Evolutionary conservation across 2,888 invertebrate genomes (phyloP).

Genomic region (Chymomyza caudatula): DNA sequence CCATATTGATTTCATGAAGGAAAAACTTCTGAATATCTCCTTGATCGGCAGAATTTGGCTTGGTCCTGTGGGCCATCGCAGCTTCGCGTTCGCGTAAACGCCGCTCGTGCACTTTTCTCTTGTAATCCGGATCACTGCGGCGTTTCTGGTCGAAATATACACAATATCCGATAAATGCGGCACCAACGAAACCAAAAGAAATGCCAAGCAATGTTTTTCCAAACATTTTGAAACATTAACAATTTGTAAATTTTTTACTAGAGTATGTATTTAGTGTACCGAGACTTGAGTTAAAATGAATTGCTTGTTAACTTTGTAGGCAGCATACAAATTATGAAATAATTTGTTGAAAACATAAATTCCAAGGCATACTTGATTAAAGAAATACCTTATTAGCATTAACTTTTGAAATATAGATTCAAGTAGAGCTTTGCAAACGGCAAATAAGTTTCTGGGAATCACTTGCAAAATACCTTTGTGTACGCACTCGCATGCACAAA

Average conservation of each 20-base stretch:
- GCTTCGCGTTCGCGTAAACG: constrained; percentile 26
- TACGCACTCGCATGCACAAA: no score
- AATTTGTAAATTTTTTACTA: not conserved
- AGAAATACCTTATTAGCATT: no score
- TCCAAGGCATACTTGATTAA: not conserved
- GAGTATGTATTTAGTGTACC: not conserved
- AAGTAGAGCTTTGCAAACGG: no score
- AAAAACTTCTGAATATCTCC: not conserved
- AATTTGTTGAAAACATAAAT: not conserved
- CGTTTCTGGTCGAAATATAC: constrained; percentile 97
- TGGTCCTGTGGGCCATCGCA: not conserved
- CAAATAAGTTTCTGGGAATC: no score
- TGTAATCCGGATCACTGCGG: constrained; percentile 94
- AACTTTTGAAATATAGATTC: no score
- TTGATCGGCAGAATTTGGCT: constrained; percentile 78
- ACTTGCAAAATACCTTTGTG: no score
- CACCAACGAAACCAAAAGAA: constrained; percentile 91
- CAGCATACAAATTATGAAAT: no score
- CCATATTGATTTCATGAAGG: constrained; percentile 12
- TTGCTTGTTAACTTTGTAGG: not conserved
- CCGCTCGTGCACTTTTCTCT: constrained; percentile 94
- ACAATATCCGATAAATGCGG: constrained; percentile 94
- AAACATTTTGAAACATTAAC: constrained; percentile 28
- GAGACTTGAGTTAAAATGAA: not conserved
- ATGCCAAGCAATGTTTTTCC: constrained; percentile 80